phyloP scores from a whole-genome alignment of 2,113 vertebrate genomes.

The Sus scrofa region T2T-Sscrofa CM000826.6:81937001-81937500 shows the following conservation, averaged over 20 bases:
- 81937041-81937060: not conserved
- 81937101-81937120: not conserved
- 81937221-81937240: conserved; percentile 38
- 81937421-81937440: not conserved
- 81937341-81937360: not conserved
- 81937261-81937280: conserved; percentile 18
- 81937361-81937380: conserved; percentile 32
- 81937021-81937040: conserved; percentile 39
- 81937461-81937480: conserved; percentile 16
- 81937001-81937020: not conserved
- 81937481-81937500: not conserved
- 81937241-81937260: conserved; percentile 12
- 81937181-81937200: not conserved
- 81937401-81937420: conserved; percentile 15
- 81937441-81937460: conserved; percentile 24
- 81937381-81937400: conserved; percentile 26
- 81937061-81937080: not conserved
- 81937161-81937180: not conserved
- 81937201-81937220: conserved; percentile 19
- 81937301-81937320: not conserved
- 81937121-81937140: not conserved
- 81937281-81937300: conserved; percentile 21
- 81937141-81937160: not conserved
- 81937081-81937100: not conserved
- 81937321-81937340: not conserved